Evolutionary conservation across 2,888 invertebrate genomes (phyloP), one percentile per base, ranked within the genome.

Genomic region (Xestobium rufovillosum): DNA sequence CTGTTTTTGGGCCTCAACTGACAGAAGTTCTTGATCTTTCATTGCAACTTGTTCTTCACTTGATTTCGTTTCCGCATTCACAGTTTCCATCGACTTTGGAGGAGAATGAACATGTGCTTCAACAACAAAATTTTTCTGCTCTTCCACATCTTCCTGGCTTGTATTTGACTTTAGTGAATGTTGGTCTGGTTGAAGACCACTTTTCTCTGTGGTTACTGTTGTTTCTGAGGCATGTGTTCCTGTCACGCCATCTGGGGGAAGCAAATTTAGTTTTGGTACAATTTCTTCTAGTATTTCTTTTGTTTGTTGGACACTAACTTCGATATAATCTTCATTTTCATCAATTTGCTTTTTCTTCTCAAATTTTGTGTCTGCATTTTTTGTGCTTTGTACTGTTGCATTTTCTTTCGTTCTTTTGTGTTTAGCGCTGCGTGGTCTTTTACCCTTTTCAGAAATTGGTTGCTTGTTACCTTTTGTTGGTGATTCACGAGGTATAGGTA

Each of bases 91-190:
- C 28, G 11, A 33, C 39, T 42, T 58, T 1, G 65, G 64, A 15
- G 61, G 63, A n/a, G 50, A 48, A 49, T 65, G 66, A n/a, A 65
- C 49, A 3, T 64, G 49, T 4, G 63, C 66, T 49, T 65, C 63
- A 4, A 64, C 65, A 3, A 63, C 37, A 3, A 63, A 41, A 13
- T 57, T 45, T 38, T 57, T 51, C n/a, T 54, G 53, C 31, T 50
- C 51, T 36, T 63, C 59, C 4, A 49, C 48, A 27, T 63, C 63
- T 40, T 64, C 63, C 6, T 40, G 32, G 44, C 63, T 65, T 2
- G 63, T 63, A 39, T 56, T 56, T 4, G 60, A 60, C 35, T 52
- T 47, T 23, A 55, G 15, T 2, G 59, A 58, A 15, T 52, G 53
- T 27, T 59, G 52, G 40, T 57, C 60, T 0, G 45, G 42, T 10